A percentile compares a stretch with the other conserved stretches of the same genome.
Evolutionary conservation across 2,797 vertebrate species (phyloP).

Genomic region (Brachymystax lenok): DNA sequence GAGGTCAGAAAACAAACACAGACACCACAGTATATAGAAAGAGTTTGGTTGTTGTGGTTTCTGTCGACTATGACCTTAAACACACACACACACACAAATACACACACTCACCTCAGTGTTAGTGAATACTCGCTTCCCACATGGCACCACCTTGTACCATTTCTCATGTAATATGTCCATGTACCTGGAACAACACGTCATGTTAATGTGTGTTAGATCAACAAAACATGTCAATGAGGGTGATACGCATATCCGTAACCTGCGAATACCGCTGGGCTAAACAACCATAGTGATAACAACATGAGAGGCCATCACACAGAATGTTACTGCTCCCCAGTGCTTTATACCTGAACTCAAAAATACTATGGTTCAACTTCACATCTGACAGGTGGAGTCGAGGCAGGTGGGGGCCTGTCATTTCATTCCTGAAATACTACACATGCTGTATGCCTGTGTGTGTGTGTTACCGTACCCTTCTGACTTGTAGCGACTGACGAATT

Average conservation of each 20-base stretch:
- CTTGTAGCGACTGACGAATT: neutral
- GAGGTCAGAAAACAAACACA: neutral
- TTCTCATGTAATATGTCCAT: conserved; percentile 98
- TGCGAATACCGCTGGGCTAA: too few species aligned
- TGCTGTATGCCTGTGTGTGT: conserved; percentile 14
- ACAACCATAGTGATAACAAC: too few species aligned
- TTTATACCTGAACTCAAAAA: neutral
- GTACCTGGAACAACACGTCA: conserved; percentile 95
- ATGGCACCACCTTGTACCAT: conserved; percentile 96
- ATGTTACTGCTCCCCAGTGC: neutral
- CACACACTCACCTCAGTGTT: conserved; percentile 85
- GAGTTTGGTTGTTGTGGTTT: neutral
- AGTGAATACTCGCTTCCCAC: conserved; percentile 90
- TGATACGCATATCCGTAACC: neutral
- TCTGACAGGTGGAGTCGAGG: neutral
- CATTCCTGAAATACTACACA: neutral
- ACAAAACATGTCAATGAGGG: conserved; percentile 84
- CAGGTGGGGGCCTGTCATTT: neutral
- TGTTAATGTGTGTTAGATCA: conserved; percentile 84
- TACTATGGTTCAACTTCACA: neutral
- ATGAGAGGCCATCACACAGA: too few species aligned
- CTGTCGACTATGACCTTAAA: neutral
- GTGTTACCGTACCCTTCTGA: neutral
- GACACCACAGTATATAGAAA: neutral
- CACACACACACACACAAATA: conserved; percentile 15